These are phyloP conservation scores for Zaprionus nigranus DNA, from an alignment of 1,140 invertebrate genomes.

Conservation along the genomic window DNA sequence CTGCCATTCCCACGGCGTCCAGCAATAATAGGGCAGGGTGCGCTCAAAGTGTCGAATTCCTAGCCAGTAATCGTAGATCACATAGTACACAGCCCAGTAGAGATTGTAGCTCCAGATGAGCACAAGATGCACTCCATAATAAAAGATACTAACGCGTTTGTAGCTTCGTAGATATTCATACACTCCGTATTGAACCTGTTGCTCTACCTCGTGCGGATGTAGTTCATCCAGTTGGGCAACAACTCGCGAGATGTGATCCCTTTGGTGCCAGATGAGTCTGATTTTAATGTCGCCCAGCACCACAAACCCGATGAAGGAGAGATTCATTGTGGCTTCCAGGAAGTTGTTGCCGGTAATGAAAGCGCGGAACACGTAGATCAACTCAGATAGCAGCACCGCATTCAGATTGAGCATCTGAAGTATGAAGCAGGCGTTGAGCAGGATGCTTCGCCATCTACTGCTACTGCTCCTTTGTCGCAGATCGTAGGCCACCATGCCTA, in stretches of 20 bases:
- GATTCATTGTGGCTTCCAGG: constrained; percentile 71
- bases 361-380: constrained; percentile 66
- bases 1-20: constrained; percentile 73
- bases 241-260: constrained; percentile 38
- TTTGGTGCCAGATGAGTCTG: constrained; percentile 52
- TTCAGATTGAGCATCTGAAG: constrained; percentile 63
- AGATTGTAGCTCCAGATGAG: constrained; percentile 76
- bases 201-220: constrained; percentile 32
- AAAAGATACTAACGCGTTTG: constrained; percentile 52
- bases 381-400: constrained; percentile 50
- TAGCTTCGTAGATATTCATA: constrained; percentile 31
- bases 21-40: constrained; percentile 69
- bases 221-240: constrained; percentile 47
- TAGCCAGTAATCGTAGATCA: constrained; percentile 68
- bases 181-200: constrained; percentile 48
- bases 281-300: constrained; percentile 70
- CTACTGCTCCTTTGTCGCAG: not conserved
- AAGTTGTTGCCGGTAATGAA: constrained; percentile 64
- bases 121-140: constrained; percentile 60
- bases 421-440: constrained; percentile 50
- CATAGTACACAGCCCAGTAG: constrained; percentile 63
- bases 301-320: constrained; percentile 73
- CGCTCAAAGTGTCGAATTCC: constrained; percentile 38
- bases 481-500: constrained; percentile 71
- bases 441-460: not conserved